Conservation (phyloP, 2,113 vertebrate species). For the Poeciliopsis retropinna region DNA sequence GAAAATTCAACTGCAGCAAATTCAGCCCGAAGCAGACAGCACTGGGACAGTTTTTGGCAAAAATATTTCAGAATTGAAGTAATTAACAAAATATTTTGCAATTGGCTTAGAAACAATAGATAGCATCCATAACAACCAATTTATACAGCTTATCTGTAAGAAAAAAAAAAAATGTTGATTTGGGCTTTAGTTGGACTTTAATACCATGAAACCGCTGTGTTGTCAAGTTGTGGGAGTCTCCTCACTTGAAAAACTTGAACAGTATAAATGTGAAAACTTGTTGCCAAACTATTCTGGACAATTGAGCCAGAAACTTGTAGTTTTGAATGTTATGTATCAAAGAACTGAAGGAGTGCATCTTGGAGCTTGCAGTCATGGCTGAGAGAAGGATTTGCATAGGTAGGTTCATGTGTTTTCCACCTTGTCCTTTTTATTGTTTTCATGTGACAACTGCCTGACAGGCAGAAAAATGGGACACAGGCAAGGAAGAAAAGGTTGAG, state of each 20-base stretch:
- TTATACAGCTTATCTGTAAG: no score
- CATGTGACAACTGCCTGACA: conserved; percentile 73
- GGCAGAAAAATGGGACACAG: conserved; percentile 66
- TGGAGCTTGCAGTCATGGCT: conserved; percentile 50
- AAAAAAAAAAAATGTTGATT: no score
- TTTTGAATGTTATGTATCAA: conserved; percentile 52
- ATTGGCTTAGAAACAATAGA: no score
- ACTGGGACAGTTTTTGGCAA: no score
- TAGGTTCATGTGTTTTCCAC: conserved; percentile 70
- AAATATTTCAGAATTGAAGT: neutral
- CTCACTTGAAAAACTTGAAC: neutral
- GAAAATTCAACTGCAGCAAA: no score
- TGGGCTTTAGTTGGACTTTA: neutral
- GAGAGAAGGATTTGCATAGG: conserved; percentile 70
- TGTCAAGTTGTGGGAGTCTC: no score
- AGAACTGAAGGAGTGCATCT: conserved; percentile 45
- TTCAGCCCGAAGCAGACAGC: no score
- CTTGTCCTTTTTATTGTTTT: conserved; percentile 68
- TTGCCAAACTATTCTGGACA: conserved; percentile 18
- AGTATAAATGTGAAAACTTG: neutral
- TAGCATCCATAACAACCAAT: no score
- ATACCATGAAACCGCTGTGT: neutral
- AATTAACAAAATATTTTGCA: no score
- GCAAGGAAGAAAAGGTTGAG: conserved; percentile 54
- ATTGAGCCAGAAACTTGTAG: conserved; percentile 23